phyloP scores from a whole-genome alignment of 1,140 invertebrate genomes.

The Akabosia matsudoensis region DNA sequence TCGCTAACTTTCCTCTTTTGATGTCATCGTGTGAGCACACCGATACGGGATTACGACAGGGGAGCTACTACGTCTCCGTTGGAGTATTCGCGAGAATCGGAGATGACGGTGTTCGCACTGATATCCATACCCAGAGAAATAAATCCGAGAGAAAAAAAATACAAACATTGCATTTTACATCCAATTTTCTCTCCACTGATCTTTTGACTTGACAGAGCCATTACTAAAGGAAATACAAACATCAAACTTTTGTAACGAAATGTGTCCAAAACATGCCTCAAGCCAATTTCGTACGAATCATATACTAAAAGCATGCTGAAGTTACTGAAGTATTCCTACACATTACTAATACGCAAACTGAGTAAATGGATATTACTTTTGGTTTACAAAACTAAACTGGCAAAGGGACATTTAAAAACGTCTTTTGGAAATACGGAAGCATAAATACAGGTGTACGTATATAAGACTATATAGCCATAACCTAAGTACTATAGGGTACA shows the following conservation, averaged over 20 bases:
- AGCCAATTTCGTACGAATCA: neutral
- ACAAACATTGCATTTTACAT: slow-evolving; percentile 8
- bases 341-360: too few relatives aligned
- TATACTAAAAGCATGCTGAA: neutral
- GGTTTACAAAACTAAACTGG: neutral
- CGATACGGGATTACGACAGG: too few relatives aligned
- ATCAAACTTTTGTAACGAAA: slow-evolving; percentile 19
- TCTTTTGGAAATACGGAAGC: too few relatives aligned
- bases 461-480: too few relatives aligned
- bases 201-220: slow-evolving; percentile 12
- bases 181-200: slow-evolving; percentile 17
- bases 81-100: too few relatives aligned
- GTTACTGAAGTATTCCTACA: neutral
- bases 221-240: slow-evolving; percentile 15
- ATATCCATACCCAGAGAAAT: too few relatives aligned
- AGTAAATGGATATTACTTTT: neutral
- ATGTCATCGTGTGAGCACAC: neutral
- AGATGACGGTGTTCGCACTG: too few relatives aligned
- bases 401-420: neutral
- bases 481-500: too few relatives aligned
- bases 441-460: too few relatives aligned
- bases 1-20: neutral
- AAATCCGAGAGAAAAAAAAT: neutral
- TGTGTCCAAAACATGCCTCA: slow-evolving; percentile 23
- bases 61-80: too few relatives aligned